These are phyloP conservation scores for Carassius gibelio DNA, from an alignment of 2,113 vertebrate species.

Conservation along the genomic window DNA sequence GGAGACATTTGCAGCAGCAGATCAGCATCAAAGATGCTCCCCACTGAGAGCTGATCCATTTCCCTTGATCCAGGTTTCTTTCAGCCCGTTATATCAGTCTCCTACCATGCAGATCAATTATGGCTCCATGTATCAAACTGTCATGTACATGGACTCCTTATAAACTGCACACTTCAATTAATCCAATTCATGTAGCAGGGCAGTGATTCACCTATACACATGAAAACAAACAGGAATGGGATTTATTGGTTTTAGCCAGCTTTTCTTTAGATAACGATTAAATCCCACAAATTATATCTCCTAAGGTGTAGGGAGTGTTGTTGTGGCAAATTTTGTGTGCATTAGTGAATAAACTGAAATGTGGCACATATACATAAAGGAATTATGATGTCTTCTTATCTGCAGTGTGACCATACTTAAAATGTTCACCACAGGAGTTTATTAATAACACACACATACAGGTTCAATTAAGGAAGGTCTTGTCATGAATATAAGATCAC, in stretches of 20 bases:
- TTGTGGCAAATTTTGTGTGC: not conserved
- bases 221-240: constrained; percentile 65
- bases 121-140: constrained; percentile 62
- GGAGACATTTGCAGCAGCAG: not conserved
- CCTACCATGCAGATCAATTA: constrained; percentile 61
- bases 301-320: constrained; percentile 52
- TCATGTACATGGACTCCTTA: constrained; percentile 67
- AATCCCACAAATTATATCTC: constrained; percentile 73
- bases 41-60: constrained; percentile 9
- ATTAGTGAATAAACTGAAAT: not conserved
- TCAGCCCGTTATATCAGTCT: constrained; percentile 53
- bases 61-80: constrained; percentile 46
- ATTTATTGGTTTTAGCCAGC: constrained; percentile 72
- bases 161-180: constrained; percentile 71
- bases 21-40: constrained; percentile 5
- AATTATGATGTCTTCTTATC: too few species aligned
- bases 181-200: constrained; percentile 72
- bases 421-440: not conserved
- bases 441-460: not conserved
- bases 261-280: constrained; percentile 74
- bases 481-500: constrained; percentile 62
- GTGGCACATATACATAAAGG: too few species aligned
- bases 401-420: not conserved
- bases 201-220: constrained; percentile 70
- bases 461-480: constrained; percentile 69